Evolutionary conservation across 1,140 invertebrate species (phyloP), one percentile per base, ranked within the genome.

Genomic region (Gryllus bimaculatus): DNA sequence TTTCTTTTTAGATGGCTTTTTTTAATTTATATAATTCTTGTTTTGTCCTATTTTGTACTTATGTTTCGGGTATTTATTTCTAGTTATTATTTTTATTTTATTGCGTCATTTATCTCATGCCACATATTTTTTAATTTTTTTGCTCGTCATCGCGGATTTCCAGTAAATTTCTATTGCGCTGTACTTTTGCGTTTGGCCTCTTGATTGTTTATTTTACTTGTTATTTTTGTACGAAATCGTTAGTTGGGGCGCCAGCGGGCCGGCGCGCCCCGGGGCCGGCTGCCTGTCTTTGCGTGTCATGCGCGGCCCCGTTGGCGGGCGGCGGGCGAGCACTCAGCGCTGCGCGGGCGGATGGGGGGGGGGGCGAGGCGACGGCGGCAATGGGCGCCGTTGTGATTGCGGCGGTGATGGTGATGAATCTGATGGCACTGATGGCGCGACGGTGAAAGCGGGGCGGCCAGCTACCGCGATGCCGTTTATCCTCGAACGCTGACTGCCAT

Each of bases 161-260:
- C 54, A 66, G 18, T 18, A 66, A 66, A 66, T 66, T 66, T 66
- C 10, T 66, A 66, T 66, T 66, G 18, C 54, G 54, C 54, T 66
- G 54, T 66, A 66, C 54, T 66, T 66, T 66, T 18, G 26, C 26
- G 26, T 39, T 39, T 39, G 26, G 26, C 54, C 54, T 66, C 54
- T 66, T 66, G 54, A 66, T 66, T 66, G 54, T 66, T 66, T 66
- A 66, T 66, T 66, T 66, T 66, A 66, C 18, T 10, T 66, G 54
- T 66, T 66, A 66, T 66, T 66, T 66, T 66, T 66, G 54, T 66
- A 66, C 54, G 54, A 66, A 66, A 66, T 66, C 54, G 54, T 66
- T 66, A 66, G 54, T 66, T 18, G 10, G 54, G 54, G 54, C 54
- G 54, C 18, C 18, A 13, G 54, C 54, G 10, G 54, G 54, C 0